phyloP scores from a whole-genome alignment of 2,888 invertebrate genomes.

The Boloria euphrosyne region DNA sequence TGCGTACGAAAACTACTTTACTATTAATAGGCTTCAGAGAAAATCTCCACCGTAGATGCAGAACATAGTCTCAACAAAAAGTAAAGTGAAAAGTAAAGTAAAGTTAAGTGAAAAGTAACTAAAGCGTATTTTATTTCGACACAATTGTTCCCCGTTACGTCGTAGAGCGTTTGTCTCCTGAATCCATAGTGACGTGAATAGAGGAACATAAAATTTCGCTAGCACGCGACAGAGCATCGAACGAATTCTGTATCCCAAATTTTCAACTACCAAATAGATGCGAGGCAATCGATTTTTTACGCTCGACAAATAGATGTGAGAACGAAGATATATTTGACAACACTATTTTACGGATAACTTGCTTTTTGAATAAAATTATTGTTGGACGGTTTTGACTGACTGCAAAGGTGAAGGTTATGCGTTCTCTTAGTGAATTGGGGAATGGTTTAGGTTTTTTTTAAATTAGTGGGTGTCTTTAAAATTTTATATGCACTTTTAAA shows the following conservation, averaged over 20 bases:
- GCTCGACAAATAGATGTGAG: slow-evolving; percentile 31
- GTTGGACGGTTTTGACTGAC: too few species aligned
- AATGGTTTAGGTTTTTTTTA: too few species aligned
- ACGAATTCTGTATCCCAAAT: slow-evolving; percentile 32
- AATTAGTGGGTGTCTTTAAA: too few species aligned
- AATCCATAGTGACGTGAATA: slow-evolving; percentile 23
- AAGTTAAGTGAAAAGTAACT: background rate
- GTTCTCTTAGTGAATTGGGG: too few species aligned
- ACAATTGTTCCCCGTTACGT: slow-evolving; percentile 16
- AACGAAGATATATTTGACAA: slow-evolving; percentile 25
- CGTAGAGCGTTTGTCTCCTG: slow-evolving; percentile 21
- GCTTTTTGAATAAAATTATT: too few species aligned
- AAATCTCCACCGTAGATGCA: too few species aligned
- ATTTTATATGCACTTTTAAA: too few species aligned
- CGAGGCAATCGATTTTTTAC: slow-evolving; percentile 40
- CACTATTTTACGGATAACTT: background rate
- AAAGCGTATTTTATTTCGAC: slow-evolving; percentile 1
- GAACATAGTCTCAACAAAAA: too few species aligned
- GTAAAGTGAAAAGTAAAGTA: background rate
- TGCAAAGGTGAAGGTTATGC: too few species aligned
- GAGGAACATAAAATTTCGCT: slow-evolving; percentile 31
- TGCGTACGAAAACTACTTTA: too few species aligned
- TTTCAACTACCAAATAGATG: slow-evolving; percentile 33
- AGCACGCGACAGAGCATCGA: slow-evolving; percentile 23
- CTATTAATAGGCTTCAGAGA: too few species aligned